phyloP scores from a whole-genome alignment of 2,888 invertebrate genomes.

The Drosophila diplacantha region DNA sequence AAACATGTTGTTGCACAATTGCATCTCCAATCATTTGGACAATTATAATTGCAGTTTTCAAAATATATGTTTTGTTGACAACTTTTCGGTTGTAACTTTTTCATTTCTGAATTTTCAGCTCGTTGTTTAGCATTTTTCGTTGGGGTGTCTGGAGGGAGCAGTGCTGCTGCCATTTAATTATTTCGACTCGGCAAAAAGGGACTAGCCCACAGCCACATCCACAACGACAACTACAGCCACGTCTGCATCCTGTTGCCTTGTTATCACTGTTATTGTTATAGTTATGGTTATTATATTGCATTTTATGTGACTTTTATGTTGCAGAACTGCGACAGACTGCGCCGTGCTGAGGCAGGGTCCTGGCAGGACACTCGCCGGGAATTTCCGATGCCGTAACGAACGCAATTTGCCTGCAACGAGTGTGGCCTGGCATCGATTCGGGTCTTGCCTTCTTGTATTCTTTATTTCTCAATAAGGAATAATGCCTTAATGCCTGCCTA shows the following conservation, averaged over 20 bases:
- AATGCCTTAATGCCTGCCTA: not conserved
- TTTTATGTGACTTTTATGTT: conserved; percentile 56
- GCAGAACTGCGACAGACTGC: conserved; percentile 28
- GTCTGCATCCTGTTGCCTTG: conserved; percentile 34
- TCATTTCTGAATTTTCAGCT: conserved; percentile 17
- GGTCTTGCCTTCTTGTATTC: not conserved
- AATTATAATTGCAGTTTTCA: conserved; percentile 10
- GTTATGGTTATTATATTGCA: conserved; percentile 63
- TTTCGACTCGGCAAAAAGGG: conserved; percentile 32
- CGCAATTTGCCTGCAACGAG: conserved; percentile 9
- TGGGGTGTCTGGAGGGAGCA: not conserved
- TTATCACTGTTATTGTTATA: conserved; percentile 51
- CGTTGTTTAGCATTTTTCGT: conserved; percentile 21
- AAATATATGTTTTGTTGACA: conserved; percentile 8
- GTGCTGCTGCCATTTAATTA: conserved; percentile 60
- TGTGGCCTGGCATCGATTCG: not conserved
- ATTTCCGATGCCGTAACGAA: conserved; percentile 15
- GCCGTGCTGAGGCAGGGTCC: conserved; percentile 27
- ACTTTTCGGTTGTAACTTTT: conserved; percentile 46
- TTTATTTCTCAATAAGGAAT: not conserved
- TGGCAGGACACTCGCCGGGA: conserved; percentile 1
- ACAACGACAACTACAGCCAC: not conserved
- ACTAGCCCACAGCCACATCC: not conserved
- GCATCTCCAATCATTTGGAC: conserved; percentile 14
- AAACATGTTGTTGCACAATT: not conserved